phyloP scores from a whole-genome alignment of 2,797 vertebrate species.

The Sparus aurata region DNA sequence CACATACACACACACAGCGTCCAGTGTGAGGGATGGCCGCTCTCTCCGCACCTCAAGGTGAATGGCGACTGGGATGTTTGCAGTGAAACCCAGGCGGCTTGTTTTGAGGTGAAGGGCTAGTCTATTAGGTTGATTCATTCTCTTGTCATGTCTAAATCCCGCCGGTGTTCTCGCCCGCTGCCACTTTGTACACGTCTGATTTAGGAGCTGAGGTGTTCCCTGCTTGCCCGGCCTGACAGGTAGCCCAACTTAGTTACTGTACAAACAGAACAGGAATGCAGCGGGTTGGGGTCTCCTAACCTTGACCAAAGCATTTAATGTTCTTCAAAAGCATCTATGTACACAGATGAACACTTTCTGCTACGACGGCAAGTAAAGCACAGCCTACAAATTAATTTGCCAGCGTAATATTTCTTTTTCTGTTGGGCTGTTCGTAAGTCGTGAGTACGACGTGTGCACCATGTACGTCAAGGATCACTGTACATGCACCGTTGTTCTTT shows the following conservation, averaged over 20 bases:
- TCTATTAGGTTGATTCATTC: constrained; percentile 65
- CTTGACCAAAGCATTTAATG: constrained; percentile 25
- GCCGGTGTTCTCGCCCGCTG: constrained; percentile 42
- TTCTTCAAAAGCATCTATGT: background rate
- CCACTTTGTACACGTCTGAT: constrained; percentile 61
- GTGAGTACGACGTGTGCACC: too few relatives aligned
- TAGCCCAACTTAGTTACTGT: constrained; percentile 53
- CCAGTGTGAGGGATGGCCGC: constrained; percentile 58
- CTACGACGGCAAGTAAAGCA: background rate
- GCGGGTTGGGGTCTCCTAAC: constrained; percentile 48
- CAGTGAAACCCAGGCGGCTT: constrained; percentile 44
- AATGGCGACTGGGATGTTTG: constrained; percentile 62
- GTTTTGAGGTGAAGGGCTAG: constrained; percentile 54
- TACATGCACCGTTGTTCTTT: background rate
- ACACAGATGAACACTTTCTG: constrained; percentile 8
- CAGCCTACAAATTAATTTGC: background rate
- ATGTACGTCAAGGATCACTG: background rate
- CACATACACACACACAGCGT: constrained; percentile 57
- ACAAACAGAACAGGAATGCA: constrained; percentile 70
- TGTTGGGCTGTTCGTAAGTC: background rate
- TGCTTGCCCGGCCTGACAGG: constrained; percentile 50
- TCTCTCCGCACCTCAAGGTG: constrained; percentile 39
- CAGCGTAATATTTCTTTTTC: background rate
- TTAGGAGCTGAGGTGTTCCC: constrained; percentile 60
- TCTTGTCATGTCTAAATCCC: constrained; percentile 67